phyloP scores from a whole-genome alignment of 2,888 invertebrate species.

The Ophioninae sp. region DNA sequence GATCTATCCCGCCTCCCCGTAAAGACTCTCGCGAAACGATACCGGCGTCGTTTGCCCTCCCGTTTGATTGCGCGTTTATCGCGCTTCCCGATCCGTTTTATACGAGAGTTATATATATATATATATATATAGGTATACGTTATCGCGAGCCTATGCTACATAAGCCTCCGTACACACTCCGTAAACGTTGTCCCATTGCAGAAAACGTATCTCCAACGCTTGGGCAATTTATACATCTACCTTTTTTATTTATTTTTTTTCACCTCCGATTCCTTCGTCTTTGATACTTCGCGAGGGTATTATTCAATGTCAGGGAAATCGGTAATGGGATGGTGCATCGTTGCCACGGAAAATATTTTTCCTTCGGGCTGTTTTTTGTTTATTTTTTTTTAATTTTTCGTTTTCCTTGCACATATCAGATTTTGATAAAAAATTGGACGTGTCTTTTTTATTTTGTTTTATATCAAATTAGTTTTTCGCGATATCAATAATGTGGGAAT shows the following conservation, averaged over 20 bases:
- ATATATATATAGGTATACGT: too few species aligned
- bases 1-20: constrained; percentile 55
- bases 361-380: too few species aligned
- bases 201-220: constrained; percentile 1
- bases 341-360: too few species aligned
- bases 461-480: too few species aligned
- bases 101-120: constrained; percentile 38
- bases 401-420: too few species aligned
- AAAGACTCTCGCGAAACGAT: constrained; percentile 62
- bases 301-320: neutral
- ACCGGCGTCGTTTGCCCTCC: constrained; percentile 61
- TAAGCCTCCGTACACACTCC: constrained; percentile 17
- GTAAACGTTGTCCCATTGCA: constrained; percentile 8
- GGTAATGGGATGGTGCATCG: too few species aligned
- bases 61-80: constrained; percentile 64
- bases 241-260: neutral
- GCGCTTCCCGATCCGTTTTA: constrained; percentile 60
- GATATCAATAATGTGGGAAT: too few species aligned
- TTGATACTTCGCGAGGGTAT: neutral
- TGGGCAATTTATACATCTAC: neutral
- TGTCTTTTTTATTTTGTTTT: too few species aligned
- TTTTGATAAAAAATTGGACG: too few species aligned
- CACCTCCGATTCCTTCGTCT: neutral
- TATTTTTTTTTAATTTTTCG: too few species aligned
- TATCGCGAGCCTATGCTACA: neutral